A percentile compares a stretch with the other conserved stretches of the same genome.
Conservation (phyloP, 2,113 vertebrate genomes). For the Zosterops borbonicus region DNA sequence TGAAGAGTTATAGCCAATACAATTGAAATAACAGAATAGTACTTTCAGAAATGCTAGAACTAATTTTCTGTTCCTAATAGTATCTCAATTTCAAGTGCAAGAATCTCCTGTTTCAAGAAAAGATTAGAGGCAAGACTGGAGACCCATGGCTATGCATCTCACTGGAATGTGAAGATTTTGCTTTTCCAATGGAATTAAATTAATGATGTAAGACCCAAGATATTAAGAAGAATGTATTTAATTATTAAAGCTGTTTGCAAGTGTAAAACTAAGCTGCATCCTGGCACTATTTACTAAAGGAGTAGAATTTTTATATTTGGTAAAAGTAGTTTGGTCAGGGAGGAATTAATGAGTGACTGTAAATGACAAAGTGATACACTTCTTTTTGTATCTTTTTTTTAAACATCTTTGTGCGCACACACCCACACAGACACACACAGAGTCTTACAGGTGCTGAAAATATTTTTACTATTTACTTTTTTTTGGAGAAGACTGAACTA, state of each 20-base stretch:
- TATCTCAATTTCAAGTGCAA: not conserved
- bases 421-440: not conserved
- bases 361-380: not conserved
- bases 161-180: not conserved
- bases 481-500: not conserved
- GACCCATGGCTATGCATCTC: not conserved
- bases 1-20: not conserved
- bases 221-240: not conserved
- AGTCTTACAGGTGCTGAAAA: not conserved
- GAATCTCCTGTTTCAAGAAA: not conserved
- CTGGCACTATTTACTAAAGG: not conserved
- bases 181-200: not conserved
- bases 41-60: not conserved
- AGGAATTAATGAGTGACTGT: not conserved
- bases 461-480: not conserved
- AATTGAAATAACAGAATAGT: not conserved
- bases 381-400: not conserved
- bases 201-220: not conserved
- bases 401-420: not conserved
- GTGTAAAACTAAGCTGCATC: not conserved
- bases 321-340: not conserved
- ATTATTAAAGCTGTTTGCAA: not conserved
- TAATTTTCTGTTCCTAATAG: not conserved
- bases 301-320: not conserved
- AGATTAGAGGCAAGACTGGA: not conserved